A percentile compares a stretch with the other conserved stretches of the same genome.
Evolutionary conservation across 1,140 invertebrate genomes (phyloP).

Genomic region (Maconellicoccus hirsutus): DNA sequence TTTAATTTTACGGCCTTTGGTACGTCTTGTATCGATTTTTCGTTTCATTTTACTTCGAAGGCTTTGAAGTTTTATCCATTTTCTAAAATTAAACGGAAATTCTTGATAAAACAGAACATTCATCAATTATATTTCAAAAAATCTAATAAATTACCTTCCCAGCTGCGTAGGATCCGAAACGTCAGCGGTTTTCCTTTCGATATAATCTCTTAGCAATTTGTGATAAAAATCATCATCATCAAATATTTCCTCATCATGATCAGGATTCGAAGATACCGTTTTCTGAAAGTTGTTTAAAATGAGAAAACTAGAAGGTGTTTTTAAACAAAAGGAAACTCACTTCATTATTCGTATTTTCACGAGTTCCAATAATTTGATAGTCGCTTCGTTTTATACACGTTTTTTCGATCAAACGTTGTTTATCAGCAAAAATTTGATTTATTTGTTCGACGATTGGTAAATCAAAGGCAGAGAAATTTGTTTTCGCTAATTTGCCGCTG

Average conservation of each 20-base stretch:
- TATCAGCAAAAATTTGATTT: conserved; percentile 68
- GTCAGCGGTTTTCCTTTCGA: conserved; percentile 76
- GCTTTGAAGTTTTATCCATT: conserved; percentile 85
- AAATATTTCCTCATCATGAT: conserved; percentile 72
- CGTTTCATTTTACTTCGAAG: conserved; percentile 39
- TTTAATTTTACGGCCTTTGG: conserved; percentile 77
- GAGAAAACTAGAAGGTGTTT: not conserved
- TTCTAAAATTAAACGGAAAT: conserved; percentile 38
- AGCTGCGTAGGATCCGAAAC: conserved; percentile 68
- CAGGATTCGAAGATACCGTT: not conserved
- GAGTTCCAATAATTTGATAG: conserved; percentile 57
- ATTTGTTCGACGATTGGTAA: conserved; percentile 75
- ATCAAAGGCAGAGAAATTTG: conserved; percentile 52
- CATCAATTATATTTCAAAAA: too few relatives aligned
- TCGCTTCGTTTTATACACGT: conserved; percentile 69
- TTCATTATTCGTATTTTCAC: conserved; percentile 6
- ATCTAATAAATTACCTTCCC: conserved; percentile 25
- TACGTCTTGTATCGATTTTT: conserved; percentile 31
- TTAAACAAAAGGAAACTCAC: conserved; percentile 12
- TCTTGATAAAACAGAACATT: too few relatives aligned
- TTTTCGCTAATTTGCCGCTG: conserved; percentile 43
- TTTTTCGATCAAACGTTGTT: conserved; percentile 56
- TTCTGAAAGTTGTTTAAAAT: not conserved
- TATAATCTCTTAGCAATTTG: conserved; percentile 77
- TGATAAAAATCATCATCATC: conserved; percentile 97